These are phyloP conservation scores for Trachelus tabidus DNA, from an alignment of 2,888 invertebrate genomes.

Conservation along the genomic window DNA sequence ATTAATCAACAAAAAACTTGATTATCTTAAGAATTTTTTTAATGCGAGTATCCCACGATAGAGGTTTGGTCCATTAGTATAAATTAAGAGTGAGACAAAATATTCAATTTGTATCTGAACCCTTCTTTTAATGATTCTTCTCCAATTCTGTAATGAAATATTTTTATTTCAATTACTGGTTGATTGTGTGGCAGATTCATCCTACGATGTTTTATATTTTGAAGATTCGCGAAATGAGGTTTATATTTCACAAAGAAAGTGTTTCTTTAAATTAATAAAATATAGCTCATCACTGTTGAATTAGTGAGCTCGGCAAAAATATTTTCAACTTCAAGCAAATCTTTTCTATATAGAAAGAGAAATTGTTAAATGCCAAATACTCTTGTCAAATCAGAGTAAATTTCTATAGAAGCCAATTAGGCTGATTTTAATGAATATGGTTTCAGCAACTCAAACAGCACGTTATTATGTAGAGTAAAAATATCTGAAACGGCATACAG, in stretches of 20 bases:
- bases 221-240: neutral
- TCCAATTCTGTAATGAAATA: neutral
- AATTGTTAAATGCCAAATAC: too few species aligned
- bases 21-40: neutral
- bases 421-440: neutral
- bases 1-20: neutral
- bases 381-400: neutral
- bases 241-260: neutral
- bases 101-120: neutral
- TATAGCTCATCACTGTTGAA: neutral
- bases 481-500: too few species aligned
- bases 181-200: neutral
- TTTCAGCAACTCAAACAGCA: neutral
- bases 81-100: neutral
- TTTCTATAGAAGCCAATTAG: neutral
- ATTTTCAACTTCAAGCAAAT: neutral
- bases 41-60: neutral
- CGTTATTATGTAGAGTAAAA: neutral
- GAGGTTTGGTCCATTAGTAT: neutral
- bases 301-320: neutral
- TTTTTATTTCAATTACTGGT: neutral
- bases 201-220: neutral
- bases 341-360: neutral
- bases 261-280: neutral
- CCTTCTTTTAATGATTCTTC: neutral